Base-by-base conservation (phyloP, 2,797 vertebrate genomes). In the Phoxinus dragarum region DNA sequence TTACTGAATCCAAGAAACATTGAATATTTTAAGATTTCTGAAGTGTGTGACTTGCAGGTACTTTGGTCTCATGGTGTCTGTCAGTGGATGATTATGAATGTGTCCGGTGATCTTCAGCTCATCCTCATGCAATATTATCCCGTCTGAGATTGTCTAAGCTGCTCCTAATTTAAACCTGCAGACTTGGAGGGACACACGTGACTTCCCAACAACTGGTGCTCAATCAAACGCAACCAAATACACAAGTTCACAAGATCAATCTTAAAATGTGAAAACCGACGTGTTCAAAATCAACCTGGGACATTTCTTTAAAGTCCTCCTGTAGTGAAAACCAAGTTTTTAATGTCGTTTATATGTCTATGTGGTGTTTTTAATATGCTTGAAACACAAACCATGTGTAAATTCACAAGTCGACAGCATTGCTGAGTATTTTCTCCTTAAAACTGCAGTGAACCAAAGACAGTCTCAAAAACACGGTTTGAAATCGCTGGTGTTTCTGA, bases 51-150 rank as follows among this genome's bases (percentile, higher is more conserved):
- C 44, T 56, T 21, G n/a, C 21, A 38, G 36, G 5, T 38, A 7
- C 40, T 11, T 21, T 78, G 23, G 34, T 72, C 27, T 19, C 31
- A 73, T 27, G 19, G 56, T 68, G 42, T 36, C 52, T 56, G 31
- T 59, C 17, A 71, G 49, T 72, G 69, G 56, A 56, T 52, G 78
- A 76, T 64, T 38, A 40, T 68, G 31, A 31, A 68, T 74, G 38
- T 38, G 71, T 81, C 42, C 59, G 36, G 40, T 81, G 83, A 87
- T 87, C 74, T 78, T 44, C 6, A 82, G 67, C 76, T 19, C 78
- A 88, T 52, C 5, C 59, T 69, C 73, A 83, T 89, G 21, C 71
- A 74, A 42, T 76, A 80, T 87, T 77, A 82, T 49, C 84, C 84
- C 31, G 66, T 64, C 44, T 36, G 38, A 54, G 49, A 67, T 19